Conservation (phyloP, 2,797 vertebrate genomes). For the Xiphophorus birchmanni region DNA sequence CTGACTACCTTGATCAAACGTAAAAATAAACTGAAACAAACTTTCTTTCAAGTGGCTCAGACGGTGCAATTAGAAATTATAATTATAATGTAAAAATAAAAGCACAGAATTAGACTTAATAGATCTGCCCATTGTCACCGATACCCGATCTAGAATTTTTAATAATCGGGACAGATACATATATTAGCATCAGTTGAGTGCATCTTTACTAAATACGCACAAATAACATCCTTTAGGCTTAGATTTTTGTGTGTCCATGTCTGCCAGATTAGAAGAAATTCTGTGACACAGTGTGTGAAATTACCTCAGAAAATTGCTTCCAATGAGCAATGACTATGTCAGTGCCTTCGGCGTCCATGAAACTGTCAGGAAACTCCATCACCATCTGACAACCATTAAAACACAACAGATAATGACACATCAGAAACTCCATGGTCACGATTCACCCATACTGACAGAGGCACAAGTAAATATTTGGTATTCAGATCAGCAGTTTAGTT, state of each 20-base stretch:
- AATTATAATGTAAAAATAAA: too few relatives aligned
- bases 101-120: too few relatives aligned
- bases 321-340: slow-evolving; percentile 87
- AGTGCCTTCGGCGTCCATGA: slow-evolving; percentile 87
- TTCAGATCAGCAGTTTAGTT: neutral
- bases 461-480: neutral
- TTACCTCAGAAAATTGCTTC: slow-evolving; percentile 94
- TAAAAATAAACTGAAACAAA: neutral
- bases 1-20: neutral
- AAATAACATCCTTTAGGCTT: neutral
- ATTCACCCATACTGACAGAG: neutral
- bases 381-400: slow-evolving; percentile 87
- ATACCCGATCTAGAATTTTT: too few relatives aligned
- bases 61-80: too few relatives aligned
- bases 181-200: too few relatives aligned
- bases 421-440: neutral
- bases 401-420: neutral
- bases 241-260: neutral
- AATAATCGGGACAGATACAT: too few relatives aligned
- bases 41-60: too few relatives aligned
- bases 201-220: too few relatives aligned
- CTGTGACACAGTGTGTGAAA: neutral
- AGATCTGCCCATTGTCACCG: too few relatives aligned
- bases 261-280: neutral
- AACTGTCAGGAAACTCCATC: slow-evolving; percentile 96